Evolutionary conservation across 1,140 invertebrate genomes (phyloP), one percentile per base, ranked within the genome.

Genomic region (Calycopis cecrops): DNA sequence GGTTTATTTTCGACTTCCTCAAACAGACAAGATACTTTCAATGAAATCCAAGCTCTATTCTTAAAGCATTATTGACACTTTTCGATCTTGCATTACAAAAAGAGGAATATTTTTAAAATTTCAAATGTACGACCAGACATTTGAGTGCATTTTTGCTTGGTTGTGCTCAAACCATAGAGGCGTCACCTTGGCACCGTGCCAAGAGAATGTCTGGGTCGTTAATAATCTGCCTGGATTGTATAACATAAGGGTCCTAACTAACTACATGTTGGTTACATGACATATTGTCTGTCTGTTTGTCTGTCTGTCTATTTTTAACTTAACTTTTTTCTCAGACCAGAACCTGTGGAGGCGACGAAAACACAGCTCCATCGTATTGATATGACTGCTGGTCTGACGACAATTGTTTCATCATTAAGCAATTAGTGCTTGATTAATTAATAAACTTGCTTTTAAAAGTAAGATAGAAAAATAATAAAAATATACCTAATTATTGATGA

Each of bases 181-280:
- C 67, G 61, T 72, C 64, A 59, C 67, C 62, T 72, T 78, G 72
- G 72, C 75, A 55, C 60, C 35, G 16, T 34, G 70, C 69, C 75
- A 78, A 75, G 66, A 64, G 48, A 35, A 59, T 53, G 69, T 54
- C 59, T 59, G 63, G 62, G 52, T 62, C 57, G 53, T 57, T 59
- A 38, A 56, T 18, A 49, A 51, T 57, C 52, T 48, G 54, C 35
- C 47, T 48, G 38, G 14, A 40, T 52, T 52, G 12, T 28, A 35
- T 33, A 51, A 57, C 14, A 53, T 53, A 53, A 9, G 52, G 38
- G 12, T 42, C n/a, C 12, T 40, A 44, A 44, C 40, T 44, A 44
- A 1, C 9, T 44, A 3, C 7, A 9, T 17, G 21, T 28, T 28
- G 21, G 6, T 3, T 28, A 6, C 6, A 28, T 2, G 21, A n/a